These are phyloP conservation scores for Melanerpes aurifrons DNA, from an alignment of 2,113 vertebrate genomes.

Conservation along the genomic window DNA sequence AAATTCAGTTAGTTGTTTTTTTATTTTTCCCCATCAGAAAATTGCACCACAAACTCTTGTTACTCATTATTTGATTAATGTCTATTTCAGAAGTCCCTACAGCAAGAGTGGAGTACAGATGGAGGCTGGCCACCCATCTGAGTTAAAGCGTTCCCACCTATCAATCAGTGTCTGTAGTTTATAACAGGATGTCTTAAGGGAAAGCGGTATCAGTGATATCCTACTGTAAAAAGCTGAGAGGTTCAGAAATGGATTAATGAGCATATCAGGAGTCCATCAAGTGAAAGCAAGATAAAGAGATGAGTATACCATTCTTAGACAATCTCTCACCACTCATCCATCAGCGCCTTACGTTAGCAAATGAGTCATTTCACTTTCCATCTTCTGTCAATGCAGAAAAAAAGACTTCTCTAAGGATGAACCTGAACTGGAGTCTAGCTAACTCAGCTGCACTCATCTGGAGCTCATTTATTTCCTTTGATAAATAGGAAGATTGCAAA, in stretches of 20 bases:
- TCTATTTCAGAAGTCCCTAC: neutral
- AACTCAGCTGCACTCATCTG: neutral
- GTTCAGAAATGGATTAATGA: conserved; percentile 46
- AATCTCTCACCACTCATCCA: neutral
- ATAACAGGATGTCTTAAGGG: conserved; percentile 10
- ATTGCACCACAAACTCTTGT: neutral
- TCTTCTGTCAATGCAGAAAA: neutral
- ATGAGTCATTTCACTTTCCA: neutral
- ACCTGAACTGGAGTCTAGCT: neutral
- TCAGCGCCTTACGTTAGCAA: neutral
- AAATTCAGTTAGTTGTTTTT: neutral
- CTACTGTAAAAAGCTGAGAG: conserved; percentile 12
- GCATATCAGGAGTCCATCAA: neutral
- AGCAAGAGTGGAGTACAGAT: neutral
- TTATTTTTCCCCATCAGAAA: neutral
- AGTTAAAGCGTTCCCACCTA: neutral
- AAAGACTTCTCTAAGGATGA: neutral
- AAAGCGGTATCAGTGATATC: conserved; percentile 16
- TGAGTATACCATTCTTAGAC: neutral
- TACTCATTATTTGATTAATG: conserved; percentile 4
- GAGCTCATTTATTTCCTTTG: neutral
- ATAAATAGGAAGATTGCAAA: neutral
- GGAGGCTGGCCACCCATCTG: neutral
- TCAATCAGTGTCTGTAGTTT: conserved; percentile 5
- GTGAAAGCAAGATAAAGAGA: neutral